Evolutionary conservation across 2,797 vertebrate species (phyloP), one percentile per base, ranked within the genome.

Genomic region (Fistularia commersonii): DNA sequence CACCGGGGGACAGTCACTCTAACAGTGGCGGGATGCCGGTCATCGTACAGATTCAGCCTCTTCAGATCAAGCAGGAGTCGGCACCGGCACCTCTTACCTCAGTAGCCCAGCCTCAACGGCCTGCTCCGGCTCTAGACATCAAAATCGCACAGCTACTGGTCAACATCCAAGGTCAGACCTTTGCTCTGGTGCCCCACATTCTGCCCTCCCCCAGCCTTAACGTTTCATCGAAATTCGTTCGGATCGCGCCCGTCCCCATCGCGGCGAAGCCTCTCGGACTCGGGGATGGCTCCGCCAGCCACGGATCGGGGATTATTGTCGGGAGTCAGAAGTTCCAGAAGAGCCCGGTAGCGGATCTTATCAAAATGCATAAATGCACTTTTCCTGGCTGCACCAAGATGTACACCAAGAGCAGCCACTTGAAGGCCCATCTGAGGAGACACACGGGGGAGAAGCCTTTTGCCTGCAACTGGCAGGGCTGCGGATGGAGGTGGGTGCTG

Each of bases 381-480:
- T 96, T 96, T 66, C 92, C 94, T 0, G 94, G 95, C 58, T 98
- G 96, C 84, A 92, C 89, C 83, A 98, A 98, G 90, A 97, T 96
- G 95, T 98, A 98, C 88, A 97, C 95, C 8, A 98, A 98, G 82
- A 98, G 96, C 88, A 98, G 96, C 81, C 96, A 98, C 69, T 90
- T 98, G 69, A 98, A 98, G 84, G 96, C 96, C 33, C 96, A 98
- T 76, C 90, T 98, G 77, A 90, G 96, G 71, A 90, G 95, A 63
- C 95, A 97, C 81, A 98, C 95, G 0, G 96, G 96, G 43, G 95
- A 98, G 77, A 97, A 98, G 76, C 95, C 96, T 6, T 98, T 97
- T 10, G 94, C 95, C 0, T 98, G 96, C 85, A 98, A 92, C 31
- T 98, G 96, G 96, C 94, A 94, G 0, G 94, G 93, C 48, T 98